Evolutionary conservation across 2,797 vertebrate species (phyloP).

Genomic region (Eurystomus glaucurus): DNA sequence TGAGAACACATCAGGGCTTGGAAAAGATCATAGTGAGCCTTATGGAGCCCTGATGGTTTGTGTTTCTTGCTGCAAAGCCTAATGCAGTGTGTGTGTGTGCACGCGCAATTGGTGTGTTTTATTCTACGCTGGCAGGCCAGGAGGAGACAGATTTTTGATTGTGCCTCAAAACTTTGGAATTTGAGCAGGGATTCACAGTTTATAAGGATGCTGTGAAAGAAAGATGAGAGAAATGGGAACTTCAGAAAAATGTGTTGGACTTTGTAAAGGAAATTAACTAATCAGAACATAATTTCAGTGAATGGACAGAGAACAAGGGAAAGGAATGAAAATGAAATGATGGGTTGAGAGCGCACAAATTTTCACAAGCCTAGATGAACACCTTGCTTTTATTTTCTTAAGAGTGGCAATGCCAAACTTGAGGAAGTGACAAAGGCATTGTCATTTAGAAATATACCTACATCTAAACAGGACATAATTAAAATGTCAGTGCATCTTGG

Average conservation of each 20-base stretch:
- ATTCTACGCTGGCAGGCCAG: background rate
- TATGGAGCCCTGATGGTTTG: background rate
- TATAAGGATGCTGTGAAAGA: background rate
- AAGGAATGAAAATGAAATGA: background rate
- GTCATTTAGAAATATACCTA: background rate
- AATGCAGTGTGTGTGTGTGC: background rate
- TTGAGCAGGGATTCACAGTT: background rate
- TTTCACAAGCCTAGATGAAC: background rate
- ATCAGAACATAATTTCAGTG: background rate
- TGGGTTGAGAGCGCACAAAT: background rate
- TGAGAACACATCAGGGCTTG: background rate
- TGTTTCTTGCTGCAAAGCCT: background rate
- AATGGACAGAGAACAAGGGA: background rate
- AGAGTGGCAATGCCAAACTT: background rate
- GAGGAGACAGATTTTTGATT: background rate
- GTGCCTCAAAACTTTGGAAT: background rate
- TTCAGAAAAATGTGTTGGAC: background rate
- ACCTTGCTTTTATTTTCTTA: background rate
- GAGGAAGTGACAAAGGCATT: background rate
- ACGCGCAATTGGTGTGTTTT: background rate
- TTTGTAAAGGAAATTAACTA: background rate
- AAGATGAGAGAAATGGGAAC: background rate
- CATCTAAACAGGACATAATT: background rate
- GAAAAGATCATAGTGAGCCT: background rate
- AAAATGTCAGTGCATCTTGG: background rate